Evolutionary conservation across 2,113 vertebrate genomes (phyloP).

Genomic region (Nycticebus coucang): DNA sequence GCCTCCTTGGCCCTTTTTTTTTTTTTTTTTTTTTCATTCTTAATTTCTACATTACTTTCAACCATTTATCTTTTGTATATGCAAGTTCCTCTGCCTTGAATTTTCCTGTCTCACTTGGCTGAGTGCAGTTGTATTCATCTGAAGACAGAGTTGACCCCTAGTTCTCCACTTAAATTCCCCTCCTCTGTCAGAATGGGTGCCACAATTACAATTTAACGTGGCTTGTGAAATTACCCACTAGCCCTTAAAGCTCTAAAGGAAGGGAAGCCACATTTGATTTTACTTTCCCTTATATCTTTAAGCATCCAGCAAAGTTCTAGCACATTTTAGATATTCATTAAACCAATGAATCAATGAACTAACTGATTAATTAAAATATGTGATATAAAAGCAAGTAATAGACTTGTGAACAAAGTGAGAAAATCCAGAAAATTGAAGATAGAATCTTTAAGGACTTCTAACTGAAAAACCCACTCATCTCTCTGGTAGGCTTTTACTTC

Average conservation of each 20-base stretch:
- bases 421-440: background rate
- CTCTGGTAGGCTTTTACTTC: background rate
- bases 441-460: background rate
- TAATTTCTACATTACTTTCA: background rate
- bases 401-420: background rate
- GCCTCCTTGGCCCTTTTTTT: background rate
- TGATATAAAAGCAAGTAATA: background rate
- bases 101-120: background rate
- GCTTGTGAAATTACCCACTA: background rate
- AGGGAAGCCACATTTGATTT: background rate
- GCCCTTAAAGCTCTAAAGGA: background rate
- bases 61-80: background rate
- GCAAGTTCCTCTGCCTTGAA: background rate
- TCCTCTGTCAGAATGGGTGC: background rate
- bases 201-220: background rate
- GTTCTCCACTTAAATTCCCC: background rate
- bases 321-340: background rate
- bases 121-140: background rate
- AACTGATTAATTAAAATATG: background rate
- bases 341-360: background rate
- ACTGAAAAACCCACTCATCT: background rate
- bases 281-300: background rate
- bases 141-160: background rate
- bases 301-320: background rate
- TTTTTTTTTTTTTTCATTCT: background rate